A percentile compares a stretch with the other conserved stretches of the same genome.
Evolutionary conservation across 2,888 invertebrate genomes (phyloP).

Genomic region (Siphlonurus alternatus): DNA sequence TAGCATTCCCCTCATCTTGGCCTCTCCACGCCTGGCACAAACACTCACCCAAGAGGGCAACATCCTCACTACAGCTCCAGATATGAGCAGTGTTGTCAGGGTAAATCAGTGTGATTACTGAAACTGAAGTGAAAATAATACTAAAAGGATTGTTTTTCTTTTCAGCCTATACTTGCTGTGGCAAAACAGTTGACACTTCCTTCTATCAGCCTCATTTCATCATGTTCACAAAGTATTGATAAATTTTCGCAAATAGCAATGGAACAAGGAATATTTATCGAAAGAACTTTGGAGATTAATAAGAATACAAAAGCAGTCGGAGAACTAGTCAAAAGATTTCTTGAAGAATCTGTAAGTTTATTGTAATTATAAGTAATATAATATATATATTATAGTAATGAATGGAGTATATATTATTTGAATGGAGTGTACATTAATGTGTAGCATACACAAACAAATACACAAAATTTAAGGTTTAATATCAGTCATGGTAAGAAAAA

Average conservation of each 20-base stretch:
- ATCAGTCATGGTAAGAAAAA: no score
- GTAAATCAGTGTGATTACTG: slow-evolving; percentile 12
- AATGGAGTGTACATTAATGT: no score
- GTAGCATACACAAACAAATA: no score
- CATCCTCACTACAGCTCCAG: slow-evolving; percentile 19
- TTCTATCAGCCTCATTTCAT: slow-evolving; percentile 18
- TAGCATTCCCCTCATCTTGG: slow-evolving; percentile 15
- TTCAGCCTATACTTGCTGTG: slow-evolving; percentile 18
- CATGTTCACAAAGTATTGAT: slow-evolving; percentile 18
- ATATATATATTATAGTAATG: no score
- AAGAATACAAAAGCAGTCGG: slow-evolving; percentile 17
- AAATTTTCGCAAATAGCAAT: slow-evolving; percentile 17
- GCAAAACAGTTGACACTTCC: slow-evolving; percentile 18
- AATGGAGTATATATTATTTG: no score
- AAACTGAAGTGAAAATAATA: not conserved
- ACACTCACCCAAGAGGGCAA: slow-evolving; percentile 14
- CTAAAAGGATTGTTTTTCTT: slow-evolving; percentile 6
- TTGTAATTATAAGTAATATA: not conserved
- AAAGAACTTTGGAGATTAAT: slow-evolving; percentile 16
- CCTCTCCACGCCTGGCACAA: slow-evolving; percentile 15
- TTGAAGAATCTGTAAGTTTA: slow-evolving; percentile 17
- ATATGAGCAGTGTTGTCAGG: slow-evolving; percentile 18
- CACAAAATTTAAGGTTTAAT: no score
- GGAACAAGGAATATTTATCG: slow-evolving; percentile 16
- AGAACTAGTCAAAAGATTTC: slow-evolving; percentile 17